These are phyloP conservation scores for Gari tellinella DNA, from an alignment of 2,888 invertebrate genomes.

Conservation along the genomic window DNA sequence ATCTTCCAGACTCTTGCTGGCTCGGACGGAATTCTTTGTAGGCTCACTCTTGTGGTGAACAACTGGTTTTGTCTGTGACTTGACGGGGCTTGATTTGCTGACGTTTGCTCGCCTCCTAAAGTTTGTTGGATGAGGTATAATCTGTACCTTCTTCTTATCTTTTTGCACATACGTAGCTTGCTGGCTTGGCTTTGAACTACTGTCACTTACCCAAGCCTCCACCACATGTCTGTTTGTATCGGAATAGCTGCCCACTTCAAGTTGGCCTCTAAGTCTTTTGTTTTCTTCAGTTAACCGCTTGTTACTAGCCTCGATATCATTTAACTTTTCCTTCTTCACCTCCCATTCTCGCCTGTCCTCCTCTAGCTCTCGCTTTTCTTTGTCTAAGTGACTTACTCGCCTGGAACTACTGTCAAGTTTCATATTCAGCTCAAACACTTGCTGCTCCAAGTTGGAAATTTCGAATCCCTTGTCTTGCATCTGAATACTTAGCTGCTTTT, in stretches of 20 bases:
- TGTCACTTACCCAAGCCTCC: slow-evolving; percentile 56
- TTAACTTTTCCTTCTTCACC: slow-evolving; percentile 56
- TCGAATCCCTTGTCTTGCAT: slow-evolving; percentile 62
- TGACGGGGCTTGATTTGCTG: slow-evolving; percentile 52
- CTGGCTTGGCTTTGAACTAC: slow-evolving; percentile 64
- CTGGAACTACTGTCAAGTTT: slow-evolving; percentile 64
- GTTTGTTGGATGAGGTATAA: slow-evolving; percentile 17
- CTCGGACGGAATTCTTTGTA: slow-evolving; percentile 26
- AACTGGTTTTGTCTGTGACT: slow-evolving; percentile 14
- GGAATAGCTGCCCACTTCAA: slow-evolving; percentile 39
- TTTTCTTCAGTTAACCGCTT: slow-evolving; percentile 66
- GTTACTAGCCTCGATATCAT: slow-evolving; percentile 67
- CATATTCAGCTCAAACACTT: slow-evolving; percentile 66
- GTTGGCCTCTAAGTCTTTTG: slow-evolving; percentile 44
- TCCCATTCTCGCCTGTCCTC: slow-evolving; percentile 59
- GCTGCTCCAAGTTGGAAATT: slow-evolving; percentile 60
- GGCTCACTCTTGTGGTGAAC: slow-evolving; percentile 20
- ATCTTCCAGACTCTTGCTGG: slow-evolving; percentile 63
- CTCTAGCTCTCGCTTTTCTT: slow-evolving; percentile 62
- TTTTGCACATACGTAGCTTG: slow-evolving; percentile 70
- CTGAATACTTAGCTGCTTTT: slow-evolving; percentile 49
- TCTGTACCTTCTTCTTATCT: slow-evolving; percentile 44
- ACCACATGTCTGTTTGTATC: slow-evolving; percentile 21
- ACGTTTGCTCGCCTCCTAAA: slow-evolving; percentile 29
- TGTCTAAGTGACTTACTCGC: slow-evolving; percentile 65